Conservation (phyloP, 2,797 vertebrate genomes). For the Cynopterus sphinx region DNA sequence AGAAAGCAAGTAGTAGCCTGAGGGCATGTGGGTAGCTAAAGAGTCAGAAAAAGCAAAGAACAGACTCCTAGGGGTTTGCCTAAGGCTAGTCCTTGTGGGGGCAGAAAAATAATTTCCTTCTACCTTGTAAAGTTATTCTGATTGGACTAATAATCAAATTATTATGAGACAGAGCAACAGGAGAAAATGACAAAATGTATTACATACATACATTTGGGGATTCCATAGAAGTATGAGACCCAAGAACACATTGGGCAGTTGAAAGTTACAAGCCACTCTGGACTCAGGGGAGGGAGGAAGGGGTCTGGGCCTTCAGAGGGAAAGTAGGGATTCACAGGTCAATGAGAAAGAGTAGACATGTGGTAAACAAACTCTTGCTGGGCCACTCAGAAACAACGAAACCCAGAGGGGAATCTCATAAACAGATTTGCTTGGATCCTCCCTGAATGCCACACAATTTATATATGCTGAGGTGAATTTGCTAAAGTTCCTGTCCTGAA, state of each 20-base stretch:
- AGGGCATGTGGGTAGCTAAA: background rate
- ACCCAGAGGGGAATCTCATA: background rate
- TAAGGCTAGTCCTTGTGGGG: background rate
- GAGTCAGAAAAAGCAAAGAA: background rate
- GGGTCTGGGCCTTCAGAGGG: background rate
- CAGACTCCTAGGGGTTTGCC: background rate
- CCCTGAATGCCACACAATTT: background rate
- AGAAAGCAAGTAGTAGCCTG: background rate
- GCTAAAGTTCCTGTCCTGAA: background rate
- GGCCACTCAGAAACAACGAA: background rate
- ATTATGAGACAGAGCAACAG: background rate
- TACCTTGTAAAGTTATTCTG: background rate
- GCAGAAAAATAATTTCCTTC: background rate
- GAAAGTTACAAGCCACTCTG: background rate
- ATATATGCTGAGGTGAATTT: background rate
- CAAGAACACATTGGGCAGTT: background rate
- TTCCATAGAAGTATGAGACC: background rate
- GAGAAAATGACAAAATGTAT: background rate
- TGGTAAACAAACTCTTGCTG: background rate
- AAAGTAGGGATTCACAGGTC: background rate
- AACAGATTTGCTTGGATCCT: background rate
- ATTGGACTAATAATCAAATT: background rate
- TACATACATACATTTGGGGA: too few species aligned
- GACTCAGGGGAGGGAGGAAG: background rate
- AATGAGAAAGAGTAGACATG: background rate